These are phyloP conservation scores for Stenchaetothrips biformis DNA, from an alignment of 2,888 invertebrate species.

Conservation along the genomic window DNA sequence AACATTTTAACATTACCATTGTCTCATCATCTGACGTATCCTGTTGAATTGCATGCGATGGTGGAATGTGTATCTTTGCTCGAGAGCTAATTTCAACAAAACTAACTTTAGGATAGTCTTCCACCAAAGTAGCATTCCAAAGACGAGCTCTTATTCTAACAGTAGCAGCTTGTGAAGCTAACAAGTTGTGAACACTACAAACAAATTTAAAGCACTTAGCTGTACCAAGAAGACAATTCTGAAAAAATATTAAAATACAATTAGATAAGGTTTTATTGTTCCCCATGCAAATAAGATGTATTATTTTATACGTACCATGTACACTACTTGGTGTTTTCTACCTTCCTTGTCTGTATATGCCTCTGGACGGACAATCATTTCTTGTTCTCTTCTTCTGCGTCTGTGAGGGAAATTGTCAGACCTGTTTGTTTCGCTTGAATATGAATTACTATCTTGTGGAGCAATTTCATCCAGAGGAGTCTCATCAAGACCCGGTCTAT, in stretches of 20 bases:
- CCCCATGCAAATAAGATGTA: slow-evolving; percentile 33
- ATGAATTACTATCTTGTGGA: slow-evolving; percentile 40
- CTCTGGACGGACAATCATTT: slow-evolving; percentile 67
- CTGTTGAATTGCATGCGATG: slow-evolving; percentile 62
- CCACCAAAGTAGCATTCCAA: slow-evolving; percentile 93
- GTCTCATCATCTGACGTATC: slow-evolving; percentile 59
- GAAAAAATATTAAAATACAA: slow-evolving; percentile 42
- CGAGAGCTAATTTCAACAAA: slow-evolving; percentile 75
- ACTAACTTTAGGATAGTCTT: slow-evolving; percentile 80
- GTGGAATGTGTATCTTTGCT: slow-evolving; percentile 66
- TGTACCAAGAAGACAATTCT: slow-evolving; percentile 74
- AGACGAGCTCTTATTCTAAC: slow-evolving; percentile 81
- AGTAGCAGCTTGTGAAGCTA: slow-evolving; percentile 68
- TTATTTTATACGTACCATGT: slow-evolving; percentile 57
- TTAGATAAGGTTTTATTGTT: neutral
- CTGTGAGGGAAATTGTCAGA: slow-evolving; percentile 40
- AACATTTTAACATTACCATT: slow-evolving; percentile 49
- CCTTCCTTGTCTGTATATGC: slow-evolving; percentile 63
- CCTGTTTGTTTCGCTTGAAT: slow-evolving; percentile 36
- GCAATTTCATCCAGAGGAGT: slow-evolving; percentile 51
- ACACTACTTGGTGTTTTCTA: slow-evolving; percentile 65
- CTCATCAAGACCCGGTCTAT: slow-evolving; percentile 49
- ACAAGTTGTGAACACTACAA: slow-evolving; percentile 76
- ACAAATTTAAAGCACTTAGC: slow-evolving; percentile 83
- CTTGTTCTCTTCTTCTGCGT: slow-evolving; percentile 59